Evolutionary conservation across 1,140 invertebrate genomes (phyloP).

Genomic region (Plectrocnemia conspersa): DNA sequence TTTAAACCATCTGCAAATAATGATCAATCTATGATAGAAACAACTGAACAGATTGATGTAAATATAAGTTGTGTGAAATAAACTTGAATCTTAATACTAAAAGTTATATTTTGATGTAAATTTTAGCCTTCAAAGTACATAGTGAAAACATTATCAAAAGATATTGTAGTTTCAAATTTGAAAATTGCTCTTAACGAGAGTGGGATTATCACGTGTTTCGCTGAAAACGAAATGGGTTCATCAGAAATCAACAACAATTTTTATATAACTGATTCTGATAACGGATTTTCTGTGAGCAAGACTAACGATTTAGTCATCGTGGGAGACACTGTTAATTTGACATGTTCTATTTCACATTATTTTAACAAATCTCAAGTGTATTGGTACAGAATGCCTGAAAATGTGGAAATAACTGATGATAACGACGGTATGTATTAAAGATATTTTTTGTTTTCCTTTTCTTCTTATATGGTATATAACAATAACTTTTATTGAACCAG

Average conservation of each 20-base stretch:
- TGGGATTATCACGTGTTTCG: not conserved
- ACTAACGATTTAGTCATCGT: slow-evolving; percentile 40
- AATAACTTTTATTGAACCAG: no score
- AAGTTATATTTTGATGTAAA: not conserved
- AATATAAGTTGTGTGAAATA: not conserved
- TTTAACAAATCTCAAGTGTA: slow-evolving; percentile 44
- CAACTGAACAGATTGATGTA: slow-evolving; percentile 1
- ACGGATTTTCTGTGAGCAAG: slow-evolving; percentile 42
- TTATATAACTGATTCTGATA: slow-evolving; percentile 39
- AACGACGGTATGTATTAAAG: slow-evolving; percentile 28
- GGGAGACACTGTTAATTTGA: slow-evolving; percentile 49
- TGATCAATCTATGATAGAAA: not conserved
- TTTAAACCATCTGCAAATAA: not conserved
- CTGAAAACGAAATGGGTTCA: not conserved
- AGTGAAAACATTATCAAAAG: not conserved
- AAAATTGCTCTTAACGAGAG: no score
- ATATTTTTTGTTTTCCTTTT: slow-evolving; percentile 31
- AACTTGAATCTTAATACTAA: not conserved
- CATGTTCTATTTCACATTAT: slow-evolving; percentile 53
- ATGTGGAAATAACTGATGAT: not conserved
- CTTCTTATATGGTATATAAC: no score
- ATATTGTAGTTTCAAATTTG: no score
- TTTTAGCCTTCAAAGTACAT: not conserved
- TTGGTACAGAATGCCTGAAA: slow-evolving; percentile 36
- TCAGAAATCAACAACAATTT: not conserved